Conservation (phyloP, 2,888 invertebrate genomes). For the Sarcophaga variegata region DNA sequence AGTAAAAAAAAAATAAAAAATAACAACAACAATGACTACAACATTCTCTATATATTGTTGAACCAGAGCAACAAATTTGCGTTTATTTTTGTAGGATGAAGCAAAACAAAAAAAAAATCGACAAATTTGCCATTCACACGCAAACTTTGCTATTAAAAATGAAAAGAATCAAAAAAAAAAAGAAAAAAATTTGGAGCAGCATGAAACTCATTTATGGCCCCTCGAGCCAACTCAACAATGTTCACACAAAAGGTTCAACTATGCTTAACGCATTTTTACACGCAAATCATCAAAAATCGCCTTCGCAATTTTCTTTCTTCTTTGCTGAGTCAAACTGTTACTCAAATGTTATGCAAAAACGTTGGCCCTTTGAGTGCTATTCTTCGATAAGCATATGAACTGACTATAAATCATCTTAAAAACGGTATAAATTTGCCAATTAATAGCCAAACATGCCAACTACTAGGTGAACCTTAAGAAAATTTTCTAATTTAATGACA, state of each 20-base stretch:
- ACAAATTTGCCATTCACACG: slow-evolving; percentile 40
- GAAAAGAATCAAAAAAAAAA: not conserved
- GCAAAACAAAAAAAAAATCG: not conserved
- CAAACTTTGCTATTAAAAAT: slow-evolving; percentile 6
- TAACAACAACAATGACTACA: slow-evolving; percentile 2
- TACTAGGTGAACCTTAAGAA: too few species aligned
- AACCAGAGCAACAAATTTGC: slow-evolving; percentile 50
- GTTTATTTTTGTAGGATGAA: slow-evolving; percentile 1
- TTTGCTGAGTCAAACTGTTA: slow-evolving; percentile 51
- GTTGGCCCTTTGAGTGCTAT: too few species aligned
- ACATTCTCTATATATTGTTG: not conserved
- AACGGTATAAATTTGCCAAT: too few species aligned
- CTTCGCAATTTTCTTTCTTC: not conserved
- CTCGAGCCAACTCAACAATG: too few species aligned
- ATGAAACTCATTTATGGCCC: not conserved
- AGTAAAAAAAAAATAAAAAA: not conserved
- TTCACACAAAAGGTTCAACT: slow-evolving; percentile 7
- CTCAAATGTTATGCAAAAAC: not conserved
- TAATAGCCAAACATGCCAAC: too few species aligned
- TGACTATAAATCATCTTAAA: too few species aligned
- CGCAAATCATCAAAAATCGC: slow-evolving; percentile 29
- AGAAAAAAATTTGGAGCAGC: not conserved
- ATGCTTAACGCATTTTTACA: slow-evolving; percentile 53
- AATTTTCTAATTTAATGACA: too few species aligned
- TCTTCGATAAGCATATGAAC: too few species aligned